Conservation (phyloP, 2,797 vertebrate genomes). For the Phrynocephalus forsythii region DNA sequence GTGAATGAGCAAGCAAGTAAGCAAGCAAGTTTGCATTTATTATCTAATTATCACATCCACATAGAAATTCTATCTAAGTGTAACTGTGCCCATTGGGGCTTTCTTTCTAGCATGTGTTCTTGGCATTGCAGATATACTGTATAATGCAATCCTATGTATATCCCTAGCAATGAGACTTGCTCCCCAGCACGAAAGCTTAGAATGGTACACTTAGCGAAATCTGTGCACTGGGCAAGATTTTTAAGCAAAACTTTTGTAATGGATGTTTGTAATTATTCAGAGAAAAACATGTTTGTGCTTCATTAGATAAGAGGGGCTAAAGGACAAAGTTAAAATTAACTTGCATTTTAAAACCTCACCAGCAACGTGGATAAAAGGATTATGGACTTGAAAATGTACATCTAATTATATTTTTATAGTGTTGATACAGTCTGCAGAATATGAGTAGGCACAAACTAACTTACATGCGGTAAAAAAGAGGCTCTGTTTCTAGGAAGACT, state of each 20-base stretch:
- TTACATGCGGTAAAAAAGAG: slow-evolving; percentile 40
- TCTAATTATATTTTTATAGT: not conserved
- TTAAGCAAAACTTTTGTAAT: too few relatives aligned
- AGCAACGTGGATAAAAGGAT: not conserved
- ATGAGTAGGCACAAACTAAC: slow-evolving; percentile 32
- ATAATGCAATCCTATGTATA: too few relatives aligned
- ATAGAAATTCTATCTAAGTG: not conserved
- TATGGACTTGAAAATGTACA: not conserved
- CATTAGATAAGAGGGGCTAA: not conserved
- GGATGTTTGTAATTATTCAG: too few relatives aligned
- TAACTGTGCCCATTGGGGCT: not conserved
- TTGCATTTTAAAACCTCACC: not conserved
- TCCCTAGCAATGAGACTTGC: too few relatives aligned
- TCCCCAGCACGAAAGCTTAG: too few relatives aligned
- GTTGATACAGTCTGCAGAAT: not conserved
- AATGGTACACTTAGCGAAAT: too few relatives aligned
- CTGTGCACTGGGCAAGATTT: too few relatives aligned
- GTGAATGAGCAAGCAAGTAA: too few relatives aligned
- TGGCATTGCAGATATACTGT: too few relatives aligned
- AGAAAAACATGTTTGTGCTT: not conserved
- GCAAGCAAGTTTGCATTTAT: too few relatives aligned
- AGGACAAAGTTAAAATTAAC: not conserved
- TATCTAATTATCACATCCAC: not conserved
- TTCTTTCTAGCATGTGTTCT: too few relatives aligned
- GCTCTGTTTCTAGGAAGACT: slow-evolving; percentile 14